Evolutionary conservation across 2,888 invertebrate genomes (phyloP).

Genomic region (Nysson spinosus): DNA sequence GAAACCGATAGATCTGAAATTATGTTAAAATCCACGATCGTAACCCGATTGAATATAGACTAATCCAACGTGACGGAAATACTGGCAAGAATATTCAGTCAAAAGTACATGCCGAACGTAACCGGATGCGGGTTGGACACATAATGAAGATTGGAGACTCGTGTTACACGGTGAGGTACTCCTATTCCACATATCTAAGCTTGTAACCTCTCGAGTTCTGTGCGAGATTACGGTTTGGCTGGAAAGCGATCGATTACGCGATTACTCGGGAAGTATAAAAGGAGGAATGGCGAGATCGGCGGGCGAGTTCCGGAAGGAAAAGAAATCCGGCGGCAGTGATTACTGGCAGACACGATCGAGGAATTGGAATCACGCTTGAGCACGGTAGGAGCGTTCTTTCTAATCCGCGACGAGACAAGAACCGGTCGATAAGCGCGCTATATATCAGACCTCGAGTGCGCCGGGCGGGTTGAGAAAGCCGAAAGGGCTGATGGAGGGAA

Average conservation of each 20-base stretch:
- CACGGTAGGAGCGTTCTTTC: slow-evolving; percentile 50
- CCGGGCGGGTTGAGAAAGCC: slow-evolving; percentile 45
- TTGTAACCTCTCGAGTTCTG: no score
- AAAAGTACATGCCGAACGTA: no score
- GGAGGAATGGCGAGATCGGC: slow-evolving; percentile 11
- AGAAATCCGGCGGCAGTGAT: slow-evolving; percentile 43
- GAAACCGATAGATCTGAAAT: no score
- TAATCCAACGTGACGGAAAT: no score
- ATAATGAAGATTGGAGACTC: slow-evolving; percentile 8
- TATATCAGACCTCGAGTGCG: slow-evolving; percentile 35
- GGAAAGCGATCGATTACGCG: slow-evolving; percentile 39
- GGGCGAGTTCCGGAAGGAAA: slow-evolving; percentile 30
- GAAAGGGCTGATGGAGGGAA: slow-evolving; percentile 20
- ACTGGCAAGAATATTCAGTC: no score
- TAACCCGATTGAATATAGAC: no score
- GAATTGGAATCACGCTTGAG: slow-evolving; percentile 51
- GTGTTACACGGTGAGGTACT: no score
- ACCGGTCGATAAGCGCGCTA: slow-evolving; percentile 53
- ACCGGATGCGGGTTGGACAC: no score
- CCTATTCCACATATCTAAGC: no score
- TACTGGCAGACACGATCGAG: slow-evolving; percentile 45
- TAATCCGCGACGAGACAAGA: slow-evolving; percentile 59
- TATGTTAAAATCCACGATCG: no score
- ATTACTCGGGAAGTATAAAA: slow-evolving; percentile 26
- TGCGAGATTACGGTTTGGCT: slow-evolving; percentile 25